phyloP scores from a whole-genome alignment of 2,113 vertebrate species.

The Hemiscyllium ocellatum region DNA sequence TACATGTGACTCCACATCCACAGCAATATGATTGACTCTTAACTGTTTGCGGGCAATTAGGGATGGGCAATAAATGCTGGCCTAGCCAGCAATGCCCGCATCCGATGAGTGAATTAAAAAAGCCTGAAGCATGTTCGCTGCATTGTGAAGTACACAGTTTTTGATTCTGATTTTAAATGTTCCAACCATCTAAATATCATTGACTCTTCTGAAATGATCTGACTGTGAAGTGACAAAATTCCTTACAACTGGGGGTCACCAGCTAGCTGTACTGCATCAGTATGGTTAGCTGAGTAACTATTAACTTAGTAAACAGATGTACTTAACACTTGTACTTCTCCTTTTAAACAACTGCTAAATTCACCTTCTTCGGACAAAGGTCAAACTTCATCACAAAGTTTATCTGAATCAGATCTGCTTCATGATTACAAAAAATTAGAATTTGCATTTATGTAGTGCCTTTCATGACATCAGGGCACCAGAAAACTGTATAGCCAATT shows the following conservation, averaged over 20 bases:
- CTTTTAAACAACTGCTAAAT: background rate
- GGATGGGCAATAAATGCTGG: no score
- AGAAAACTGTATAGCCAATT: background rate
- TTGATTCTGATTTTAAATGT: background rate
- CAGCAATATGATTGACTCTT: no score
- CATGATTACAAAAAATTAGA: background rate
- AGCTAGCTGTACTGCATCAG: background rate
- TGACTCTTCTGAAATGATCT: background rate
- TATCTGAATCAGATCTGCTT: no score
- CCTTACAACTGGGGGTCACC: background rate
- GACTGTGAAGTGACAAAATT: background rate
- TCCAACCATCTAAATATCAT: background rate
- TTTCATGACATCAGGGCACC: background rate
- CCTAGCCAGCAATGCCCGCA: no score
- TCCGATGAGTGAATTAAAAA: no score
- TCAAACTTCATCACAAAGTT: background rate
- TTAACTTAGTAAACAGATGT: background rate
- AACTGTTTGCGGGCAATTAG: no score
- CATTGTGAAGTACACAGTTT: background rate
- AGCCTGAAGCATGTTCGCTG: background rate
- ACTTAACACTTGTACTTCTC: background rate
- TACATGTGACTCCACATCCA: no score
- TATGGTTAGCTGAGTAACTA: background rate
- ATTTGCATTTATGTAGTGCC: background rate
- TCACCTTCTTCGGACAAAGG: background rate